Evolutionary conservation across 1,140 invertebrate genomes (phyloP), one percentile per base, ranked within the genome.

Genomic region (Apis laboriosa): DNA sequence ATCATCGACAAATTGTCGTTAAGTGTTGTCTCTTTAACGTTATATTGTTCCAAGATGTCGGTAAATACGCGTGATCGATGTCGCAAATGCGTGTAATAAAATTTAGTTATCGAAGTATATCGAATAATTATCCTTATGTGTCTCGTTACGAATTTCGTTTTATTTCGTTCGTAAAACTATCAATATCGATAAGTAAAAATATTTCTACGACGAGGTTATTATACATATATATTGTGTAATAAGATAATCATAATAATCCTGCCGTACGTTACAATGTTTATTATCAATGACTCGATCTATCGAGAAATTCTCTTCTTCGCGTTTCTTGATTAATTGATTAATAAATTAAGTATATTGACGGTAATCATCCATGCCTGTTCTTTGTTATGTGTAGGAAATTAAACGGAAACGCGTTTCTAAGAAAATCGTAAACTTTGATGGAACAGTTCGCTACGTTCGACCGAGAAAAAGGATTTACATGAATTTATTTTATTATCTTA

Each of bases 241-340:
- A 55, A 17, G 17, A 56, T 56, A 56, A 56, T 17, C 55, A 17
- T 56, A 5, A 56, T 5, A 11, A 56, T 56, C 5, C 5, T 56
- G 15, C 1, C 4, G 53, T 1, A 9, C 13, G 53, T 19, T 56
- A 67, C 53, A 58, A 28, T 24, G 24, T 72, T 72, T 21, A 72
- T 60, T 24, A n/a, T 61, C 56, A 58, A 79, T 79, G 77, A 72
- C 17, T 61, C 77, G 63, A 21, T 8, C 9, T 43, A 34, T 43
- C 55, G 28, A 61, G 51, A 60, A 70, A 71, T 58, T 43, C 19
- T n/a, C 9, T 5, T 60, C 15, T 17, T 9, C n/a, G 34, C 66
- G 7, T 53, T 12, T 43, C 34, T 43, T 43, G 34, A 7, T 43
- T 43, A 43, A 80, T 74, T 64, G 49, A 73, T 74, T 66, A 66